Conservation (phyloP, 2,797 vertebrate species). For the Anas acuta region DNA sequence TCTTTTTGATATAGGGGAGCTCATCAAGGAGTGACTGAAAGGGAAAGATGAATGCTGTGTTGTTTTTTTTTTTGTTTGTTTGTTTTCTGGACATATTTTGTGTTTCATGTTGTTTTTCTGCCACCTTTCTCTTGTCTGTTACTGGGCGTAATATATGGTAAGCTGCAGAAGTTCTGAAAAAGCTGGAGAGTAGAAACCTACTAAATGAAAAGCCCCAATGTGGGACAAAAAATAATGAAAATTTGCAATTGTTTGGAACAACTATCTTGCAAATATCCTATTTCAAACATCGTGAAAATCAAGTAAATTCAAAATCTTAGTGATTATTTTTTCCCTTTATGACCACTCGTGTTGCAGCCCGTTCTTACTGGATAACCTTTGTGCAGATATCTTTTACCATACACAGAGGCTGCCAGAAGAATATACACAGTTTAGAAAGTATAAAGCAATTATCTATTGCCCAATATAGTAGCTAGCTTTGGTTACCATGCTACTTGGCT, state of each 20-base stretch:
- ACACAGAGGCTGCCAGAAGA: neutral
- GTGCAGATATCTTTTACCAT: neutral
- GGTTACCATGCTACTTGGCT: neutral
- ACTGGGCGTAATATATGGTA: neutral
- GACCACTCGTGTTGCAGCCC: neutral
- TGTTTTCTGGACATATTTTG: neutral
- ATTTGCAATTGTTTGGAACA: neutral
- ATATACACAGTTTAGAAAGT: neutral
- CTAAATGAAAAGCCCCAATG: neutral
- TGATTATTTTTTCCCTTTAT: neutral
- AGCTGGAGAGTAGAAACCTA: neutral
- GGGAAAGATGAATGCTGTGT: neutral
- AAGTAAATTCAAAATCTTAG: neutral
- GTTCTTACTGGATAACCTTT: neutral
- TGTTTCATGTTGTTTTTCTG: neutral
- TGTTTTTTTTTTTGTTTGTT: rapidly evolving
- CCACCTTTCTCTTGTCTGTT: neutral
- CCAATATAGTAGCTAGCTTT: neutral
- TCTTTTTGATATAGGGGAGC: neutral
- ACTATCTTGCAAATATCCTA: neutral
- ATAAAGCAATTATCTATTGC: neutral
- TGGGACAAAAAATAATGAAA: neutral
- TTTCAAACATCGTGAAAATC: neutral
- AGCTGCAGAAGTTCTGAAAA: neutral
- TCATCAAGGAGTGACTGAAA: neutral